These are phyloP conservation scores for Hiodon alosoides DNA, from an alignment of 2,113 vertebrate genomes.

Conservation along the genomic window DNA sequence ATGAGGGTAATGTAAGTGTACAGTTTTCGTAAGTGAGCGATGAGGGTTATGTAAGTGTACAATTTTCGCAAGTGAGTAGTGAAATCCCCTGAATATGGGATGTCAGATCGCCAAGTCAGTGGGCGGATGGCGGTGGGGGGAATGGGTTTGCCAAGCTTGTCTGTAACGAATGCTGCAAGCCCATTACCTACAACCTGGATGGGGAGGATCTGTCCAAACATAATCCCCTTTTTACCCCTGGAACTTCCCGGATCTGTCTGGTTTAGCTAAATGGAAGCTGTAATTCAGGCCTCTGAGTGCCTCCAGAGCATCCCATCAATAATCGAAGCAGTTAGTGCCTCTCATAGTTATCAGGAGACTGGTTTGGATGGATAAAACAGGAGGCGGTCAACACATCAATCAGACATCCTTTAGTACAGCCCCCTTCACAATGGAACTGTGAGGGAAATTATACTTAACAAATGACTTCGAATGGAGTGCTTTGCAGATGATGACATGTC, in stretches of 20 bases:
- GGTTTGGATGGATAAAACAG: background rate
- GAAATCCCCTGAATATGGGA: background rate
- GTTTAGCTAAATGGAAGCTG: slow-evolving; percentile 42
- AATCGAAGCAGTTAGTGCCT: slow-evolving; percentile 54
- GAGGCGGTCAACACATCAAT: background rate
- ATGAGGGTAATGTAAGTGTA: no score
- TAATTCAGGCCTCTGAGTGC: slow-evolving; percentile 34
- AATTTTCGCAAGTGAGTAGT: no score
- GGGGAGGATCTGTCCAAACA: slow-evolving; percentile 44
- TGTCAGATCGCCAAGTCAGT: background rate
- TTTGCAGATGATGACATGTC: background rate
- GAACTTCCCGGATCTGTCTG: slow-evolving; percentile 44
- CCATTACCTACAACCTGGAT: slow-evolving; percentile 9
- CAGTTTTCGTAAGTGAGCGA: no score
- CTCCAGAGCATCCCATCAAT: slow-evolving; percentile 50
- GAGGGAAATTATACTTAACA: no score
- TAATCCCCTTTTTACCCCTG: slow-evolving; percentile 41
- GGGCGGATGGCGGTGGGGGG: background rate
- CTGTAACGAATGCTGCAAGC: slow-evolving; percentile 11
- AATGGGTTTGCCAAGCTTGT: background rate
- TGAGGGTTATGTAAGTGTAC: no score
- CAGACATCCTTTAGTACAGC: background rate
- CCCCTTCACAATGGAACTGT: slow-evolving; percentile 1
- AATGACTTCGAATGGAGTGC: background rate
- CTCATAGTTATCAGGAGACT: slow-evolving; percentile 42